Conservation (phyloP, 2,797 vertebrate genomes). For the Manis javanica region DNA sequence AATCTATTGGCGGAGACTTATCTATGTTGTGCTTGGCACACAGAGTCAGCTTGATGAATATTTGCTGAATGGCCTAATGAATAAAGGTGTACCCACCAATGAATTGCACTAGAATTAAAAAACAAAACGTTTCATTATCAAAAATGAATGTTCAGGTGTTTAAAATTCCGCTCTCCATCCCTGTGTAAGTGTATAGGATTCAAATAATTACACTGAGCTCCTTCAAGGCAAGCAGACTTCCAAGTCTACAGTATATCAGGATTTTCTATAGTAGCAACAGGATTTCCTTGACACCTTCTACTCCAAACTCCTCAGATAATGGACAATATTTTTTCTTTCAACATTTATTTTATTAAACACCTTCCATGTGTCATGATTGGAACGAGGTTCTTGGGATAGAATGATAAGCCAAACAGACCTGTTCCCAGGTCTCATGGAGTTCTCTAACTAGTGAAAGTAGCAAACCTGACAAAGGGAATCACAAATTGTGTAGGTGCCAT, state of each 20-base stretch:
- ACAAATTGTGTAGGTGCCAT: not conserved
- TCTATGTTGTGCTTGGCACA: not conserved
- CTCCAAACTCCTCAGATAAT: not conserved
- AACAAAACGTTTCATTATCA: not conserved
- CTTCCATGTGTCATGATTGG: not conserved
- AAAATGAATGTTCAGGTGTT: not conserved
- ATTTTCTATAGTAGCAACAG: not conserved
- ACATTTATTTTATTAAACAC: not conserved
- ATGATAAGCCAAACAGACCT: not conserved
- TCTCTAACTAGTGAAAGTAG: not conserved
- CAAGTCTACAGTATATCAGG: not conserved
- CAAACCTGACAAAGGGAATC: not conserved
- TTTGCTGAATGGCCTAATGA: not conserved
- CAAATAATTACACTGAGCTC: not conserved
- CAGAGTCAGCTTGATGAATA: not conserved
- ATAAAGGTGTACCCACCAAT: not conserved
- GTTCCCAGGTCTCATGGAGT: not conserved
- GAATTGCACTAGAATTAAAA: not conserved
- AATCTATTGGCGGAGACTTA: not conserved
- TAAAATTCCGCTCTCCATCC: not conserved
- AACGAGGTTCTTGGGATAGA: not conserved
- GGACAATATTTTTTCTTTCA: not conserved
- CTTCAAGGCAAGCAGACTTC: not conserved
- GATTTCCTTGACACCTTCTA: not conserved
- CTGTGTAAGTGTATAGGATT: not conserved